Conservation (phyloP, 2,797 vertebrate genomes). For the Myotis findleyi region DNA sequence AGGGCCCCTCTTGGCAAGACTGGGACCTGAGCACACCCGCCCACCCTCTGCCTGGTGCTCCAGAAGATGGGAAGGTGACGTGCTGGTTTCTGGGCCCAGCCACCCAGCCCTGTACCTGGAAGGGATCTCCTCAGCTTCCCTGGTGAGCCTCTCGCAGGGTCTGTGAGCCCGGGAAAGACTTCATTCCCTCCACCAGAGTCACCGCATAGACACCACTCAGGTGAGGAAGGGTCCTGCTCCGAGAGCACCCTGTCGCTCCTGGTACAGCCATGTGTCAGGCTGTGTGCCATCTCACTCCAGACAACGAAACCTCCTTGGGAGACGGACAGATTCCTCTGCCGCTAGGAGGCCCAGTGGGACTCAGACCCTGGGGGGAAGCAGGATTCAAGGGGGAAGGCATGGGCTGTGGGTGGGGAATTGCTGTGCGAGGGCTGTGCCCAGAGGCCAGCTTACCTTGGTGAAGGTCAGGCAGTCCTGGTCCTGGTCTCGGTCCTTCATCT, state of each 20-base stretch:
- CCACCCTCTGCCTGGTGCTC: not conserved
- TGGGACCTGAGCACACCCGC: not conserved
- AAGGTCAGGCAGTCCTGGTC: constrained; percentile 99
- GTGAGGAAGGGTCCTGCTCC: not conserved
- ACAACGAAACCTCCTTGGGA: not conserved
- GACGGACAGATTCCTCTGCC: accelerated
- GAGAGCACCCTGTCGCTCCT: no score
- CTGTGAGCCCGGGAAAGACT: not conserved
- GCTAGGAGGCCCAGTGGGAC: not conserved
- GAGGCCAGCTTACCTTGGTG: constrained; percentile 92
- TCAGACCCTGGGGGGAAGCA: not conserved
- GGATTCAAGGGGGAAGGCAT: not conserved
- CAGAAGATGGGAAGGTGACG: accelerated
- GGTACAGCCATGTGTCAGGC: no score
- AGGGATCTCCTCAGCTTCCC: not conserved
- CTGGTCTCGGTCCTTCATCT: constrained; percentile 98
- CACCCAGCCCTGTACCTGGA: not conserved
- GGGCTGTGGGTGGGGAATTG: not conserved
- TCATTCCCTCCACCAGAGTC: accelerated
- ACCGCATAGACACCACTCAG: not conserved
- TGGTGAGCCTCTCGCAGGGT: not conserved
- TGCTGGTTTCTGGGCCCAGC: not conserved
- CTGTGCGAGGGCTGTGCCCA: accelerated
- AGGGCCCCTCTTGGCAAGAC: not conserved
- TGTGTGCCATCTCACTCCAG: not conserved